These are phyloP conservation scores for Nasonovia ribisnigri DNA, from an alignment of 2,888 invertebrate species.

Conservation along the genomic window DNA sequence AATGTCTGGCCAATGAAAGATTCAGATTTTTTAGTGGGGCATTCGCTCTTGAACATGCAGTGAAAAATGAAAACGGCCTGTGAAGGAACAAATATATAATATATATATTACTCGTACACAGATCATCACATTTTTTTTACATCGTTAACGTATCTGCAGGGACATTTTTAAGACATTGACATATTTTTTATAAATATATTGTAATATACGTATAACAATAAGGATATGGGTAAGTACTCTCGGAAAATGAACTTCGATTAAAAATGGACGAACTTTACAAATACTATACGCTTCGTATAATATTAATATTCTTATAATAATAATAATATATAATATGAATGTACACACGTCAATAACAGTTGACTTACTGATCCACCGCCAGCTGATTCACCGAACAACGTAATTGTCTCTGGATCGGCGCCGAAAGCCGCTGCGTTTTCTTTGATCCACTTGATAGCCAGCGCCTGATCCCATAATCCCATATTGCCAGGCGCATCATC, in stretches of 20 bases:
- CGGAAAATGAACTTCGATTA: too few species aligned
- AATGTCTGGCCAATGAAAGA: not conserved
- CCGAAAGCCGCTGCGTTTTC: conserved; percentile 93
- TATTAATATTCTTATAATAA: too few species aligned
- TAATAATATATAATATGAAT: not conserved
- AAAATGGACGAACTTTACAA: too few species aligned
- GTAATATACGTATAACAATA: not conserved
- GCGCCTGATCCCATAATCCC: conserved; percentile 93
- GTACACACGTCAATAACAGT: not conserved
- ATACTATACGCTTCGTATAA: too few species aligned
- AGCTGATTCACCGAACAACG: conserved; percentile 95
- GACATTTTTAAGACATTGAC: not conserved
- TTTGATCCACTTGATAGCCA: conserved; percentile 94
- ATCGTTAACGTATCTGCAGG: not conserved
- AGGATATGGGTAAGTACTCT: too few species aligned
- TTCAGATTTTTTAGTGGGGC: too few species aligned
- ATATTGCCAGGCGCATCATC: conserved; percentile 91
- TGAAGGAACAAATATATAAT: not conserved
- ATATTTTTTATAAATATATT: not conserved
- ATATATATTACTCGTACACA: not conserved
- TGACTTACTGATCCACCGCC: conserved; percentile 89
- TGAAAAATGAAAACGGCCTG: not conserved
- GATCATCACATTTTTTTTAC: not conserved
- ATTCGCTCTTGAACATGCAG: too few species aligned
- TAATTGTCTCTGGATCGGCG: conserved; percentile 91